Base-by-base conservation (phyloP, 2,797 vertebrate species). In the Brachyalestes nurse region DNA sequence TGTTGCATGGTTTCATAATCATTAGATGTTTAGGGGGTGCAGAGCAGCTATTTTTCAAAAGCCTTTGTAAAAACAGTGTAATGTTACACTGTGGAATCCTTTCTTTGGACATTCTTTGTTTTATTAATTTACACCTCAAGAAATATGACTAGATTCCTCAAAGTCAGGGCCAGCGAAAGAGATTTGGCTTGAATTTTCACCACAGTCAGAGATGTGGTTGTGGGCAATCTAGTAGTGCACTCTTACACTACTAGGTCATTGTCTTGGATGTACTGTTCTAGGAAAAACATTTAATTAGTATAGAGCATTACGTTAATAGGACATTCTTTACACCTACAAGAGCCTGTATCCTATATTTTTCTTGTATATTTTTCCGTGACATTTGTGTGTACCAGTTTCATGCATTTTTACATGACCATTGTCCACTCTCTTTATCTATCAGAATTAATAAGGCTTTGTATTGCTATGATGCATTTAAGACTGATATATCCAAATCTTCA, bases 121-220 rank as follows among this genome's bases (percentile, higher is more conserved):
- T 55, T 55, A 51, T 71, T 25, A 28, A 72, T 28, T 55, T 72
- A 72, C 51, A 72, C 45, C 47, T 72, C 42, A 51, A 72, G 14
- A 53, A 34, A 72, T 51, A 13, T 17, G 23, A 53, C 28, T 19
- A 19, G 62, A 70, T 5, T 14, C 16, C 6, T n/a, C 40, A 10
- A 42, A 12, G 9, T 16, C 17, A 40, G 16, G 40, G 21, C 47
- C 69, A 72, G 25, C 19, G 16, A 72, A 49, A 25, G 49, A 53
- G 64, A 19, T 42, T 42, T 66, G 65, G 65, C 38, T 21, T 45
- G 38, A 42, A 42, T 49, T 49, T 49, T 8, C 42, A 42, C 2
- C 42, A 42, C 12, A 40, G 64, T 38, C 38, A 66, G 38, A 66
- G 34, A 8, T 62, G 60, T 42, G 28, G 28, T 65, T 34, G 19